Conservation (phyloP, 2,113 vertebrate species). For the Indri indri region DNA sequence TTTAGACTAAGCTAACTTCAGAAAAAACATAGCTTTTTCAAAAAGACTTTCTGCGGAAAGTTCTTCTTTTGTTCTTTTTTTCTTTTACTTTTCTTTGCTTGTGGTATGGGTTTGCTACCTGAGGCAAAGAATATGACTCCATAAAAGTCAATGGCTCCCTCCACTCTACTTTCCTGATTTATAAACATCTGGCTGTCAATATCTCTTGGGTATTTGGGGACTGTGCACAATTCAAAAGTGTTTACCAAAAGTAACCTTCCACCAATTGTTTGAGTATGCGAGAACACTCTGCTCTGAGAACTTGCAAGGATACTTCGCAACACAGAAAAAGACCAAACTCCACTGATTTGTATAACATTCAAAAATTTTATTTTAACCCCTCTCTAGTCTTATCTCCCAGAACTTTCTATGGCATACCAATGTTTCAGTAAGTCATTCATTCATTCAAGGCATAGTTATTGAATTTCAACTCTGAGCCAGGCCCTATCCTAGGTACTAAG, state of each 20-base stretch:
- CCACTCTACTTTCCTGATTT: background rate
- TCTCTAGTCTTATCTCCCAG: background rate
- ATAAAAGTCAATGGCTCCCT: background rate
- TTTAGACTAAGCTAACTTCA: background rate
- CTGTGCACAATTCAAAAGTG: background rate
- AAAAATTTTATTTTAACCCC: background rate
- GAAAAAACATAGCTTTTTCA: background rate
- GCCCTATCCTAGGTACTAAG: background rate
- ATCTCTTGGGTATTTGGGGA: background rate
- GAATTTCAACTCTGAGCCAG: background rate
- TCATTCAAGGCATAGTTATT: background rate
- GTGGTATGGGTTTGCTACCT: background rate
- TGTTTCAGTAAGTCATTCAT: background rate
- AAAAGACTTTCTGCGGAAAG: background rate
- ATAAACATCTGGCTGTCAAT: background rate
- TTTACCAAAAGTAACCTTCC: background rate
- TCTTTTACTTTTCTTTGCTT: background rate
- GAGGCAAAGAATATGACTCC: background rate
- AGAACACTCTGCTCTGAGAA: background rate
- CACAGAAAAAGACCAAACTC: background rate
- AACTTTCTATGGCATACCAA: background rate
- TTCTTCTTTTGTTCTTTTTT: background rate
- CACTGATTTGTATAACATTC: background rate
- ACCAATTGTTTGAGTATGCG: background rate
- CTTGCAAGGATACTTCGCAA: background rate